Evolutionary conservation across 1,140 invertebrate genomes (phyloP), one percentile per base, ranked within the genome.

Genomic region (Littorina saxatilis): DNA sequence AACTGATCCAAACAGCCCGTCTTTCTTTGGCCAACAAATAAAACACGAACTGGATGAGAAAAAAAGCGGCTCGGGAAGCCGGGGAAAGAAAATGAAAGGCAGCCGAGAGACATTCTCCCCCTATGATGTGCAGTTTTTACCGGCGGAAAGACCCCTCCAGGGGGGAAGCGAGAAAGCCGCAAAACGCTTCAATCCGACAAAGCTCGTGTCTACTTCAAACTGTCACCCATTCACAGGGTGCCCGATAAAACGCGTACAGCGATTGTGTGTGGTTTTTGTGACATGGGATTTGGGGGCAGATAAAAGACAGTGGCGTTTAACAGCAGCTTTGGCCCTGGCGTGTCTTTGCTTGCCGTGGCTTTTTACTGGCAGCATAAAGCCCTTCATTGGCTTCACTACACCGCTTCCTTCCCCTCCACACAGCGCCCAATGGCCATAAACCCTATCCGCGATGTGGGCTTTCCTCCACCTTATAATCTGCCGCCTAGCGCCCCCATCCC

Each of bases 151-250:
- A n/a, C 35, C 68, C 40, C 32, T 5, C 37, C 68, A 40, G 68
- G 68, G 37, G 68, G n/a, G n/a, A n/a, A 11, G 23, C 32, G 27
- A 13, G 23, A 72, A 32, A 43, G 68, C 20, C 68, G 40, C 32
- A 72, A 72, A 72, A 40, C 17, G 20, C 5, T 29, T 61, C 35
- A 40, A 72, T 39, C 37, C 39, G 40, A 72, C 68, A 39, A 15
- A 72, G 40, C 37, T 72, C 40, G 11, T 40, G 40, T 43, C 68
- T 39, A 72, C 37, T 72, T 43, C 68, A 72, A 37, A 72, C 68
- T 72, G 68, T 3, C 68, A 40, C 17, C 37, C 17, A 39, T 72
- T 72, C 68, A 72, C 32, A 2, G 37, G 37, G 68, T 13, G 13
- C 17, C 2, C 15, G 3, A 40, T 5, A 40, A 72, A 40, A 72